These are phyloP conservation scores for Helicoverpa zea DNA, from an alignment of 1,140 invertebrate species.

Conservation along the genomic window DNA sequence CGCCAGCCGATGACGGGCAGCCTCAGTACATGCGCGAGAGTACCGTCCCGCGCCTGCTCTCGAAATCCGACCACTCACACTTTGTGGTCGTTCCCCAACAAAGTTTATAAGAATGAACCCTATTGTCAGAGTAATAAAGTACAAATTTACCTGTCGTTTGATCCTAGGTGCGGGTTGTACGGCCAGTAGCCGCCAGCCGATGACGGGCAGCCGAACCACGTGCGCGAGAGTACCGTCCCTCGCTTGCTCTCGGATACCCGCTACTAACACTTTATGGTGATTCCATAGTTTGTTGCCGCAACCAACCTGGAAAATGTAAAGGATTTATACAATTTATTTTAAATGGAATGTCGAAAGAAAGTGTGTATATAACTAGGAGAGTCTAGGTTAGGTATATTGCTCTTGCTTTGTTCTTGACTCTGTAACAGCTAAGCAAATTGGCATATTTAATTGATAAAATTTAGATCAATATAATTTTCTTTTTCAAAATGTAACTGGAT, in stretches of 20 bases:
- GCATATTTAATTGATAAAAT: too few relatives aligned
- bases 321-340: too few relatives aligned
- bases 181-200: constrained; percentile 89
- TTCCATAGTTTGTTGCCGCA: constrained; percentile 89
- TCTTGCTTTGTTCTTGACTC: too few relatives aligned
- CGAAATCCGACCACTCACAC: constrained; percentile 88
- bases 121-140: not conserved
- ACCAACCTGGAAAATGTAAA: constrained; percentile 87
- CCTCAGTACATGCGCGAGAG: constrained; percentile 88
- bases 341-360: too few relatives aligned
- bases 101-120: too few relatives aligned
- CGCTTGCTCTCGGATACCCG: constrained; percentile 88
- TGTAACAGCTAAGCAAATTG: too few relatives aligned
- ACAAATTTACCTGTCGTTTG: constrained; percentile 82
- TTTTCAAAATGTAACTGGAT: too few relatives aligned
- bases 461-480: too few relatives aligned
- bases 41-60: constrained; percentile 88
- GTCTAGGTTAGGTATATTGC: too few relatives aligned
- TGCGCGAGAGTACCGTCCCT: constrained; percentile 89
- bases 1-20: constrained; percentile 90
- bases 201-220: constrained; percentile 88
- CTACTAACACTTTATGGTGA: constrained; percentile 87
- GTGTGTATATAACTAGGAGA: too few relatives aligned
- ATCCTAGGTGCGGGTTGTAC: constrained; percentile 87
- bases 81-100: constrained; percentile 84